Conservation (phyloP, 2,797 vertebrate genomes). For the Sarcoramphus papa region DNA sequence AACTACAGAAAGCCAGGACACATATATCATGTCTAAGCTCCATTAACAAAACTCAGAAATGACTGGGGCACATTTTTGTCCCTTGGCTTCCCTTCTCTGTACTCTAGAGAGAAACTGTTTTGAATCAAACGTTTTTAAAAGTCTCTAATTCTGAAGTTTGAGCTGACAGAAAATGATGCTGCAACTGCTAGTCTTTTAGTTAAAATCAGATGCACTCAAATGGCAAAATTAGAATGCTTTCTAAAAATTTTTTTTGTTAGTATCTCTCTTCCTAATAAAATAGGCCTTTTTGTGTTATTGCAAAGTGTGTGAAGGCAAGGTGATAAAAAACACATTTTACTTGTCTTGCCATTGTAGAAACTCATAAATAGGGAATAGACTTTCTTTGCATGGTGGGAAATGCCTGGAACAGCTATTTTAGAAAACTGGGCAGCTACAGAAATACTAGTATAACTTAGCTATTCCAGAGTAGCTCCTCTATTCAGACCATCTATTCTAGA, state of each 20-base stretch:
- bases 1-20: not conserved
- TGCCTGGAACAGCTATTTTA: not conserved
- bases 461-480: not conserved
- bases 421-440: not conserved
- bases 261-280: not conserved
- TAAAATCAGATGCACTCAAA: not conserved
- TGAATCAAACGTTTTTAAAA: not conserved
- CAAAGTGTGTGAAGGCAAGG: not conserved
- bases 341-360: not conserved
- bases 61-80: not conserved
- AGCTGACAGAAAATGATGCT: not conserved
- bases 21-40: not conserved
- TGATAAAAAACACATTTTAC: not conserved
- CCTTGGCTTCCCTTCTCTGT: not conserved
- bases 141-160: not conserved
- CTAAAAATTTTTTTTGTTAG: not conserved
- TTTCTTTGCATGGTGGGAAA: not conserved
- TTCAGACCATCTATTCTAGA: not conserved
- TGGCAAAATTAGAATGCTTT: not conserved
- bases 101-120: not conserved
- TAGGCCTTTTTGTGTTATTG: not conserved
- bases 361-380: not conserved
- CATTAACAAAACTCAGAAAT: not conserved
- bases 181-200: not conserved
- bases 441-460: not conserved